Evolutionary conservation across 2,888 invertebrate species (phyloP).

Genomic region (Eristalinus sepulchralis): DNA sequence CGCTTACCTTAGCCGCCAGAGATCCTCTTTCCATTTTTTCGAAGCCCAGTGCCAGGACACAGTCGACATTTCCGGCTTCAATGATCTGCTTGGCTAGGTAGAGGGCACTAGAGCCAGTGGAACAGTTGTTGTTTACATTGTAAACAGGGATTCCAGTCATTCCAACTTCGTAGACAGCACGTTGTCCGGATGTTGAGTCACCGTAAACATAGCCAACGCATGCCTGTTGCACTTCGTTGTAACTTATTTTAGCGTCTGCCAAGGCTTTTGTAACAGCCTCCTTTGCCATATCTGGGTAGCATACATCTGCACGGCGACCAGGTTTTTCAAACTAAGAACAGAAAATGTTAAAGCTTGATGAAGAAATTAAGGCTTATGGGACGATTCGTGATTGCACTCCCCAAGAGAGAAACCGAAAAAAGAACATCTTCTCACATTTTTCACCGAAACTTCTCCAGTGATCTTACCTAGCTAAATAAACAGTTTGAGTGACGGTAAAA

Average conservation of each 20-base stretch:
- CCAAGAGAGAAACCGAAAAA: no score
- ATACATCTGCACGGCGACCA: constrained; percentile 88
- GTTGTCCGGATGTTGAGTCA: constrained; percentile 97
- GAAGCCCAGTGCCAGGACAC: constrained; percentile 96
- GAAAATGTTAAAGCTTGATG: background rate
- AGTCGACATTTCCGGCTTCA: constrained; percentile 92
- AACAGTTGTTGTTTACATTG: constrained; percentile 99
- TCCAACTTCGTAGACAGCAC: constrained; percentile 96
- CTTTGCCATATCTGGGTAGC: constrained; percentile 97
- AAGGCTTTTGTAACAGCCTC: constrained; percentile 95
- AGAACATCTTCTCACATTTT: no score
- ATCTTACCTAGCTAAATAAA: no score
- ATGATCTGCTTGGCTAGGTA: constrained; percentile 94
- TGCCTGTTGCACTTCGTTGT: constrained; percentile 92
- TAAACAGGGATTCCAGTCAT: constrained; percentile 98
- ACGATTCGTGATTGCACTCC: no score
- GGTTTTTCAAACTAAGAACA: constrained; percentile 93
- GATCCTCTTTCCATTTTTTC: constrained; percentile 99
- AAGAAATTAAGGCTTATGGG: no score
- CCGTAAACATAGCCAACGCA: constrained; percentile 97
- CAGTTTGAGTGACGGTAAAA: no score
- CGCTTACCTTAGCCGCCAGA: constrained; percentile 85
- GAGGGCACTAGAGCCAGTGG: constrained; percentile 97
- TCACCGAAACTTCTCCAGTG: no score
- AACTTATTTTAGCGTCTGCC: constrained; percentile 89